These are phyloP conservation scores for Hemibagrus guttatus DNA, from an alignment of 2,797 vertebrate genomes.

Conservation along the genomic window DNA sequence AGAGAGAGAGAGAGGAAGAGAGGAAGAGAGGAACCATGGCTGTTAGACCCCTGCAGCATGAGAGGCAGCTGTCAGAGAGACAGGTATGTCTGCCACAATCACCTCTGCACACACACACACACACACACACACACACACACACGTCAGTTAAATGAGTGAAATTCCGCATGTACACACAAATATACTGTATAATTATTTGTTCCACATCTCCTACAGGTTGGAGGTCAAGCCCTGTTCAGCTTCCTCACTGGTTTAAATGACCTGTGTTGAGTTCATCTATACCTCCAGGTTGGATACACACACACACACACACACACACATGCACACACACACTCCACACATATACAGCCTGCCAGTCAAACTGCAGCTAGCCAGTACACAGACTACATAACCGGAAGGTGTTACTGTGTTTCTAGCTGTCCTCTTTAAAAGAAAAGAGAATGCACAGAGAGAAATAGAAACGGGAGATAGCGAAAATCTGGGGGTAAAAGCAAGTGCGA, in stretches of 20 bases:
- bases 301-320: conserved; percentile 28
- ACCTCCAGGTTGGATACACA: conserved; percentile 50
- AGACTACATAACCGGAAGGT: conserved; percentile 42
- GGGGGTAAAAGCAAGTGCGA: conserved; percentile 75
- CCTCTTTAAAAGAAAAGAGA: conserved; percentile 35
- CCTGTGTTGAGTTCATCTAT: conserved; percentile 43
- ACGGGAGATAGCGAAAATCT: conserved; percentile 58
- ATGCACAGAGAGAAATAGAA: conserved; percentile 27
- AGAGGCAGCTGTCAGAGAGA: conserved; percentile 80
- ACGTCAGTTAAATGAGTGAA: conserved; percentile 25
- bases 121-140: conserved; percentile 14
- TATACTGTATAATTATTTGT: conserved; percentile 3
- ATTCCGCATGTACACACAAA: conserved; percentile 17
- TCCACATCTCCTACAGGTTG: conserved; percentile 30
- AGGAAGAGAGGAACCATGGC: conserved; percentile 71
- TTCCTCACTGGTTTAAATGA: conserved; percentile 38
- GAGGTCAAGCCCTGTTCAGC: conserved; percentile 42
- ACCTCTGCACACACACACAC: conserved; percentile 59
- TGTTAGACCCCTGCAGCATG: conserved; percentile 76
- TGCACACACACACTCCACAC: conserved; percentile 26
- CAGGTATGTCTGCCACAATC: conserved; percentile 75
- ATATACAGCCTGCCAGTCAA: conserved; percentile 33
- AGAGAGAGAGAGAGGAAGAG: background rate
- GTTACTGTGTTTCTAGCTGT: conserved; percentile 37
- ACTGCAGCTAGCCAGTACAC: conserved; percentile 15